Conservation (phyloP, 1,140 invertebrate genomes). For the Pygmarrhopalites habei region DNA sequence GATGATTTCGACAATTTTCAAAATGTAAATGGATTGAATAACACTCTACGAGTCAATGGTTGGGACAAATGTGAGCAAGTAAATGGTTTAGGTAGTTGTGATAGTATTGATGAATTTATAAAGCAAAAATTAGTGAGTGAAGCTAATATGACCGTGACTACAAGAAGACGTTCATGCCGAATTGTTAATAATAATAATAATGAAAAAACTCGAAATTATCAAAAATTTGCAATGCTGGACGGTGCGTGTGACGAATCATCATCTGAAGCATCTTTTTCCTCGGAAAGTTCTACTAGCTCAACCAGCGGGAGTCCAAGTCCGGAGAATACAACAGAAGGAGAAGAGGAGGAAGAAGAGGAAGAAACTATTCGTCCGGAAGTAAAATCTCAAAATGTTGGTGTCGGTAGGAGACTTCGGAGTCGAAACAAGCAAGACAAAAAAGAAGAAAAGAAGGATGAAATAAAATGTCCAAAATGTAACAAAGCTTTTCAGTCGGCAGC, state of each 20-base stretch:
- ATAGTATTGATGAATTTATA: too few species aligned
- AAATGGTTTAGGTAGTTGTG: too few species aligned
- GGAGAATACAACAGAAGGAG: neutral
- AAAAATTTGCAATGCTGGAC: neutral
- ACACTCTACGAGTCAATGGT: too few species aligned
- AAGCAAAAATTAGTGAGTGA: too few species aligned
- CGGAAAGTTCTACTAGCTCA: neutral
- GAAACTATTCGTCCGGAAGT: neutral
- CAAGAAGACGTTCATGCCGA: too few species aligned
- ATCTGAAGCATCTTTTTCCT: neutral
- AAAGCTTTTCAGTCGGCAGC: slow-evolving; percentile 21
- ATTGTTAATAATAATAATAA: too few species aligned
- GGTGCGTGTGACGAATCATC: neutral
- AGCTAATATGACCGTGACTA: too few species aligned
- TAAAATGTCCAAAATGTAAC: slow-evolving; percentile 25
- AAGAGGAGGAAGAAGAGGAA: neutral
- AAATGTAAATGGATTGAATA: too few species aligned
- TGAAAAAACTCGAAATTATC: too few species aligned
- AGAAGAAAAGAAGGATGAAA: slow-evolving; percentile 12
- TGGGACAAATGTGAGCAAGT: too few species aligned
- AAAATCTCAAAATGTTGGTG: too few species aligned
- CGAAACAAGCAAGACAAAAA: neutral
- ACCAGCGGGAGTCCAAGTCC: neutral
- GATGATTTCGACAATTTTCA: too few species aligned
- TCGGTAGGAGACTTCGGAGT: slow-evolving; percentile 42